Percentiles rank a stretch among this genome's conserved stretches.
These are phyloP conservation scores for Lutra lutra DNA, from an alignment of 2,797 vertebrate species.

Conservation along the genomic window DNA sequence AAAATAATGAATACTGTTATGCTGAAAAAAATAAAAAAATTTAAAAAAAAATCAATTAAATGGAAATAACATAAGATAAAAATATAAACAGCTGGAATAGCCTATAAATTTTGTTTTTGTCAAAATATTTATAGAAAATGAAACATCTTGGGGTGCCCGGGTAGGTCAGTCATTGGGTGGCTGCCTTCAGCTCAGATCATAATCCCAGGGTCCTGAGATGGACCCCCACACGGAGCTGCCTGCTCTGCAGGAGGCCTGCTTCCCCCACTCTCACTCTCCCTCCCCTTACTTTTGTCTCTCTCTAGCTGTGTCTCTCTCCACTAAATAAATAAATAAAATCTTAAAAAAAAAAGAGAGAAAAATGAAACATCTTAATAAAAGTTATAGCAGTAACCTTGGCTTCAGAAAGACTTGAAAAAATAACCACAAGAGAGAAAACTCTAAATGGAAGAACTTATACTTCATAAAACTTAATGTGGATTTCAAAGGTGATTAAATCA, in stretches of 20 bases:
- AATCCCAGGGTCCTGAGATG: too few relatives aligned
- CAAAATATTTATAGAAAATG: conserved; percentile 18
- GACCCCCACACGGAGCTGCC: too few relatives aligned
- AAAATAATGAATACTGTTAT: too few relatives aligned
- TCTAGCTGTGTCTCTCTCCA: too few relatives aligned
- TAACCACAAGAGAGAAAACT: conserved; percentile 19
- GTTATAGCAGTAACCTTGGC: neutral
- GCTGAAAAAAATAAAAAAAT: too few relatives aligned
- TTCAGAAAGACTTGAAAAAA: neutral
- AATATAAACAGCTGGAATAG: neutral
- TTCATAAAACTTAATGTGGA: neutral
- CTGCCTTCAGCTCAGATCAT: too few relatives aligned
- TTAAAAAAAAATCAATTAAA: conserved; percentile 15
- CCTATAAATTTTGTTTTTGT: neutral
- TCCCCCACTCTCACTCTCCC: too few relatives aligned
- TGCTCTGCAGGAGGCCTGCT: too few relatives aligned
- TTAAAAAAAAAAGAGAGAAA: conserved; percentile 53
- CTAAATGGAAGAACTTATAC: neutral
- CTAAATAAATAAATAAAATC: too few relatives aligned
- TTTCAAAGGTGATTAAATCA: neutral
- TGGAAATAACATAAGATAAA: neutral
- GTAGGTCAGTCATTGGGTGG: too few relatives aligned
- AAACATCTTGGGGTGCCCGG: neutral
- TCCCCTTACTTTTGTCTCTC: too few relatives aligned
- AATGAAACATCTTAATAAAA: conserved; percentile 3